These are phyloP conservation scores for Mycteria americana DNA, from an alignment of 2,797 vertebrate genomes.

Conservation along the genomic window DNA sequence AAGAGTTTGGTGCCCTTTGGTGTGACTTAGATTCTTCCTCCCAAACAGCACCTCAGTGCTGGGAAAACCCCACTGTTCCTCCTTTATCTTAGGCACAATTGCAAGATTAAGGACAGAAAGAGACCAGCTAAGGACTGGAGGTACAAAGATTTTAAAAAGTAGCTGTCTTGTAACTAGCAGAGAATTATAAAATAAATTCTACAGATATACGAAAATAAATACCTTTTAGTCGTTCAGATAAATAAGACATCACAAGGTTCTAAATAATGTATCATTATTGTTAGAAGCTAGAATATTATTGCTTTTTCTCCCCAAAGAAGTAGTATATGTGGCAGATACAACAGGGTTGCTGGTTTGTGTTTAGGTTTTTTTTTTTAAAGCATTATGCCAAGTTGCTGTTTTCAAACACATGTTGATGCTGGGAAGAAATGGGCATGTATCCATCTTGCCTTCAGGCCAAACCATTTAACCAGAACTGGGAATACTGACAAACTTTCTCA, in stretches of 20 bases:
- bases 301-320: not conserved
- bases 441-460: conserved; percentile 49
- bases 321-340: not conserved
- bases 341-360: not conserved
- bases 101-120: not conserved
- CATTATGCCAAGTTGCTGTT: conserved; percentile 42
- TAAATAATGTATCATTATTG: not conserved
- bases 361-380: not conserved
- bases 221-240: not conserved
- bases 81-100: not conserved
- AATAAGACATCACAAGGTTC: not conserved
- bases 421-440: conserved; percentile 45
- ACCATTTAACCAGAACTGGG: conserved; percentile 55
- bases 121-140: not conserved
- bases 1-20: not conserved
- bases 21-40: not conserved
- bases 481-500: conserved; percentile 49
- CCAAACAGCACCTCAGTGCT: not conserved
- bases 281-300: not conserved
- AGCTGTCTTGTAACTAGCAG: not conserved
- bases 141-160: not conserved
- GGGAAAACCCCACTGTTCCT: not conserved
- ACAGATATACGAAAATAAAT: not conserved
- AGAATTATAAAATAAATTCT: not conserved
- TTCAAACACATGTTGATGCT: conserved; percentile 30